phyloP scores from a whole-genome alignment of 2,888 invertebrate genomes.

The Drosophila merina region DNA sequence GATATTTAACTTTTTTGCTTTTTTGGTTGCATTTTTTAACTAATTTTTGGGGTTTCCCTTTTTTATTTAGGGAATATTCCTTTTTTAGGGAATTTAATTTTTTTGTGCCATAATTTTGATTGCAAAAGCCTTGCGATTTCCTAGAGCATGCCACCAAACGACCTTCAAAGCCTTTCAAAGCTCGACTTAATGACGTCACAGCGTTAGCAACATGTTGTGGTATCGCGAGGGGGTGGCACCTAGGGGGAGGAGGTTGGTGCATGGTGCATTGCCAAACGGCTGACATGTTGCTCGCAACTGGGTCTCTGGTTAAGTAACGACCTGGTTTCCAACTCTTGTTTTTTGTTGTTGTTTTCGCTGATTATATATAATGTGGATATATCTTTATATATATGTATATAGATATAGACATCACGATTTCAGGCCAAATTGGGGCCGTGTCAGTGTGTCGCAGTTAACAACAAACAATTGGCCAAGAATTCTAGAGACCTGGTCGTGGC shows the following conservation, averaged over 20 bases:
- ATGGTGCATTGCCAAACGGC: constrained; percentile 36
- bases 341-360: constrained; percentile 31
- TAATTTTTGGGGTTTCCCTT: too few relatives aligned
- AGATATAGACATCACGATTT: constrained; percentile 28
- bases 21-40: too few relatives aligned
- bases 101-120: background rate
- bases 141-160: constrained; percentile 11
- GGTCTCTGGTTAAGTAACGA: constrained; percentile 72
- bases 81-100: too few relatives aligned
- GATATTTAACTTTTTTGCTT: too few relatives aligned
- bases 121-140: background rate
- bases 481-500: constrained; percentile 19
- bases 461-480: constrained; percentile 26
- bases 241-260: constrained; percentile 3
- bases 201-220: constrained; percentile 57
- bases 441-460: constrained; percentile 64
- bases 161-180: constrained; percentile 43
- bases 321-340: constrained; percentile 55
- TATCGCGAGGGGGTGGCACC: background rate
- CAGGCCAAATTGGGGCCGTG: constrained; percentile 67
- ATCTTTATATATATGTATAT: background rate
- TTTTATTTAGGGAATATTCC: too few relatives aligned
- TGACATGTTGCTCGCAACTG: constrained; percentile 40
- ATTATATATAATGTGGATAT: background rate
- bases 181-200: constrained; percentile 65